A percentile compares a stretch with the other conserved stretches of the same genome.
These are phyloP conservation scores for Synergus japonicus DNA, from an alignment of 2,888 invertebrate species.

Conservation along the genomic window DNA sequence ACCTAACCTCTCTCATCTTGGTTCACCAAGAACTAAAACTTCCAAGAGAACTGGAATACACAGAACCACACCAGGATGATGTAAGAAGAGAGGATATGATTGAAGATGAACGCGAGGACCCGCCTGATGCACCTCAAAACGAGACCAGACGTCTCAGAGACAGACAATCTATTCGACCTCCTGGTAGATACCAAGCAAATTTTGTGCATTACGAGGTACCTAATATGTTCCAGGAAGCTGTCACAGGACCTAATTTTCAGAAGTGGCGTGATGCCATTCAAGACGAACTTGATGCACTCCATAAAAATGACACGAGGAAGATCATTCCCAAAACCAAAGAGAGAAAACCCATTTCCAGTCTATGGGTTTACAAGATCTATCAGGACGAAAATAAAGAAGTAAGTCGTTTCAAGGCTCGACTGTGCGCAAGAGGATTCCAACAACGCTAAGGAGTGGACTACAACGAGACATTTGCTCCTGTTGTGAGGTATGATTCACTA, in stretches of 20 bases:
- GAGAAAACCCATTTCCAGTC: too few relatives aligned
- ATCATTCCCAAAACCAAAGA: too few relatives aligned
- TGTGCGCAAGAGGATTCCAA: constrained; percentile 45
- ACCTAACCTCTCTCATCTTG: constrained; percentile 48
- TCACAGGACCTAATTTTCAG: constrained; percentile 30
- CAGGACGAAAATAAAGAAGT: background rate
- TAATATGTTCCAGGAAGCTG: constrained; percentile 23
- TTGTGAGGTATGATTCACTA: constrained; percentile 47
- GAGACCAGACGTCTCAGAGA: constrained; percentile 12
- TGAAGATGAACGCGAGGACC: background rate
- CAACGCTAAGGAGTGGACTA: constrained; percentile 43
- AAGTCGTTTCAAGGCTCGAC: constrained; percentile 42
- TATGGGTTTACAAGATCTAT: constrained; percentile 46
- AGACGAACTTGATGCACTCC: too few relatives aligned
- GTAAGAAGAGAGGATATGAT: too few relatives aligned
- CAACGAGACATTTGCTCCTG: constrained; percentile 44
- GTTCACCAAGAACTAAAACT: too few relatives aligned
- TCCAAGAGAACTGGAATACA: background rate
- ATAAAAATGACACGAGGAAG: too few relatives aligned
- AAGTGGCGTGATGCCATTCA: constrained; percentile 14
- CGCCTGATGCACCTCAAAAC: background rate
- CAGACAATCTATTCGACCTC: constrained; percentile 14
- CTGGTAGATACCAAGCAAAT: background rate
- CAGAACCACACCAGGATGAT: background rate
- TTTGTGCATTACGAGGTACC: background rate